Conservation (phyloP, 2,113 vertebrate species). For the Lota lota region DNA sequence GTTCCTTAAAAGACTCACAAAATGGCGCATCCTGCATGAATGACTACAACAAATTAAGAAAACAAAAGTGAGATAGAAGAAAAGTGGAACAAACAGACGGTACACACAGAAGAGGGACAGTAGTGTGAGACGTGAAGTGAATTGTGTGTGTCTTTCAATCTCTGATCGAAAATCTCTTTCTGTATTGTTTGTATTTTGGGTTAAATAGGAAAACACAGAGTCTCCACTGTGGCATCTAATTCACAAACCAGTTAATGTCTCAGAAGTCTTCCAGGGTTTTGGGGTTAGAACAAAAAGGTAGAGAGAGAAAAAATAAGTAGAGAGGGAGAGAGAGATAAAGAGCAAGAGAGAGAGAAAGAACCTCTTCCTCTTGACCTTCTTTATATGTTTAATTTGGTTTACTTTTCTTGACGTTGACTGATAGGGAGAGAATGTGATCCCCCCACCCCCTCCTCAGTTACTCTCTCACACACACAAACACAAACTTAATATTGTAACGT, state of each 20-base stretch:
- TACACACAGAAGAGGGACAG: no score
- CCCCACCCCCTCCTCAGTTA: no score
- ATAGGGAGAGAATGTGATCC: no score
- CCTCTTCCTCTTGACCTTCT: slow-evolving; percentile 65
- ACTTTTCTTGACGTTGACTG: no score
- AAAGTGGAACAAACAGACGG: not conserved
- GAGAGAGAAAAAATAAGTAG: not conserved
- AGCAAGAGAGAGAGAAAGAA: slow-evolving; percentile 62
- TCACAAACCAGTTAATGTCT: slow-evolving; percentile 53
- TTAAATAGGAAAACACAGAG: slow-evolving; percentile 50
- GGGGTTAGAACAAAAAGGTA: slow-evolving; percentile 43
- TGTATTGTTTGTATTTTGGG: slow-evolving; percentile 37
- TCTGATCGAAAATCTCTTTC: slow-evolving; percentile 12
- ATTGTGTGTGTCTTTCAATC: slow-evolving; percentile 1
- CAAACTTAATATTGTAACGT: no score
- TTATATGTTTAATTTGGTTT: slow-evolving; percentile 43
- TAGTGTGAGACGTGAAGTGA: no score
- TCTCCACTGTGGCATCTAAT: slow-evolving; percentile 4
- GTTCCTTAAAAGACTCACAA: slow-evolving; percentile 70
- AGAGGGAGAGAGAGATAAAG: slow-evolving; percentile 58
- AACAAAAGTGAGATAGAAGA: not conserved
- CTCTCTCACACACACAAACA: no score
- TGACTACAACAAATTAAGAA: slow-evolving; percentile 63
- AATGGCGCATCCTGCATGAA: slow-evolving; percentile 79
- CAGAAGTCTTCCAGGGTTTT: slow-evolving; percentile 72